phyloP scores from a whole-genome alignment of 2,113 vertebrate genomes.

The Anoura caudifer region DNA sequence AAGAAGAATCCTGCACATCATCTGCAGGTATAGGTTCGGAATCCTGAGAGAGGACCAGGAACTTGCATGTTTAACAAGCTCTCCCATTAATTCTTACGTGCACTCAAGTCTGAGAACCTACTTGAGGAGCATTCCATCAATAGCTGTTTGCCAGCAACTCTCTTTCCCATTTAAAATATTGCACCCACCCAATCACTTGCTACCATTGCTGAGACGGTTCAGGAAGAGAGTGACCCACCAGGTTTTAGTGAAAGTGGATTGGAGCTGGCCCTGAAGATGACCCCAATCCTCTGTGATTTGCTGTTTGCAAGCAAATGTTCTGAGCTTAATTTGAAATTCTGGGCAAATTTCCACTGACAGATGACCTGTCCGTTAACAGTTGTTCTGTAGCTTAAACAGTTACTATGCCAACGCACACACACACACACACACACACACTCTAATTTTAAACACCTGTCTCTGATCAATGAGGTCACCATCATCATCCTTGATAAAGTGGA shows the following conservation, averaged over 20 bases:
- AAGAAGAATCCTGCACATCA: background rate
- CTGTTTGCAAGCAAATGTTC: constrained; percentile 53
- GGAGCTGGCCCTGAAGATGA: background rate
- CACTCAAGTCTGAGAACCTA: background rate
- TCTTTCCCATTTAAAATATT: background rate
- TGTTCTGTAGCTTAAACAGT: background rate
- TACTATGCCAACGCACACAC: background rate
- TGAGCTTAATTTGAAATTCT: constrained; percentile 59
- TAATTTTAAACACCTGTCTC: background rate
- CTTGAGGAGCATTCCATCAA: background rate
- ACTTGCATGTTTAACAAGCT: background rate
- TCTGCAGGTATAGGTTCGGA: background rate
- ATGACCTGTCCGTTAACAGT: background rate
- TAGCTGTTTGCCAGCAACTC: background rate
- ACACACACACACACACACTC: background rate
- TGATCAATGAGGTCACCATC: background rate
- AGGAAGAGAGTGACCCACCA: background rate
- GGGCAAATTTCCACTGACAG: constrained; percentile 33
- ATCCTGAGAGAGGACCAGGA: background rate
- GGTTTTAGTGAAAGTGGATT: constrained; percentile 6
- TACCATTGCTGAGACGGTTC: background rate
- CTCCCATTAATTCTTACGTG: background rate
- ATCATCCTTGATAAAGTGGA: background rate
- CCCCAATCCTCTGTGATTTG: constrained; percentile 23
- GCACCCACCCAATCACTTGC: background rate